A percentile compares a stretch with the other conserved stretches of the same genome.
Conservation (phyloP, 1,140 invertebrate species). For the Ridgeia piscesae region DNA sequence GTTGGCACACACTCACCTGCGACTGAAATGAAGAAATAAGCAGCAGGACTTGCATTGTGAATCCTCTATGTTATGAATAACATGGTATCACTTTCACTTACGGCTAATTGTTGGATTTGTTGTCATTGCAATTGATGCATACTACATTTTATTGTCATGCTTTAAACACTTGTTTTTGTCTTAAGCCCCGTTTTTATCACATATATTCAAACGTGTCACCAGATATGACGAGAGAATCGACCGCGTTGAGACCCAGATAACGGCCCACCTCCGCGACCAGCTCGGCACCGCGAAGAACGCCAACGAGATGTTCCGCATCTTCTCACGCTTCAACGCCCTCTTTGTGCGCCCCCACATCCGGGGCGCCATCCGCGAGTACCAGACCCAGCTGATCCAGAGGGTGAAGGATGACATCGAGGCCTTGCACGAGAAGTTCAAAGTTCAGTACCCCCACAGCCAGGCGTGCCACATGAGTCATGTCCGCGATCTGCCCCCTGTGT, state of each 20-base stretch:
- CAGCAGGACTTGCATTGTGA: no score
- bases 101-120: no score
- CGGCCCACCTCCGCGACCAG: constrained; percentile 93
- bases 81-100: no score
- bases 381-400: constrained; percentile 96
- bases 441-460: constrained; percentile 85
- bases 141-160: not conserved
- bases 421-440: constrained; percentile 97
- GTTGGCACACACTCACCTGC: no score
- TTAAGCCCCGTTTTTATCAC: not conserved
- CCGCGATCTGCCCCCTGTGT: constrained; percentile 91
- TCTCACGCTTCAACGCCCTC: constrained; percentile 95
- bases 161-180: constrained; percentile 6
- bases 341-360: constrained; percentile 98
- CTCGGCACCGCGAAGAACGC: constrained; percentile 97
- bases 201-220: constrained; percentile 12
- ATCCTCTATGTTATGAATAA: no score
- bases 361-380: constrained; percentile 97
- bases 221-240: constrained; percentile 96
- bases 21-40: no score
- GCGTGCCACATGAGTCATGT: constrained; percentile 86
- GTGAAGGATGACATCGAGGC: constrained; percentile 99
- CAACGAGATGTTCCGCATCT: constrained; percentile 99
- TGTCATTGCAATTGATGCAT: no score
- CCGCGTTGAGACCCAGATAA: constrained; percentile 94